Percentiles rank a stretch among this genome's conserved stretches.
These are phyloP conservation scores for Tribolium freemani DNA, from an alignment of 2,888 invertebrate species.

Conservation along the genomic window DNA sequence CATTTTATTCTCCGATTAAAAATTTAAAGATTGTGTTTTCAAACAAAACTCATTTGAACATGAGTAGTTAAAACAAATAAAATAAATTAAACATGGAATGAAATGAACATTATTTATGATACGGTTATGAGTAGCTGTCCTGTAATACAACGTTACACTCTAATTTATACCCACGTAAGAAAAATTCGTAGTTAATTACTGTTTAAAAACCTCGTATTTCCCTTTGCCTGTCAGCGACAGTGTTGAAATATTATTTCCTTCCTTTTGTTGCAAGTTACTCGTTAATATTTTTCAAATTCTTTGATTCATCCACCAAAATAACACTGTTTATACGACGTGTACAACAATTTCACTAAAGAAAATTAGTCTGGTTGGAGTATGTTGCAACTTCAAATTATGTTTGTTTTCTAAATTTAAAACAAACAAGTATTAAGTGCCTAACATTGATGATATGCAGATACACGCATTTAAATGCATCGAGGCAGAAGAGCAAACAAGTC, in stretches of 20 bases:
- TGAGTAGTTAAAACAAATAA: too few relatives aligned
- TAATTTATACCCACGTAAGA: background rate
- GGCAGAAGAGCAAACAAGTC: constrained; percentile 20
- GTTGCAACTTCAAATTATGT: background rate
- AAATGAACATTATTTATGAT: background rate
- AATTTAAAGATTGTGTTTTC: too few relatives aligned
- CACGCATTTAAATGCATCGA: constrained; percentile 4
- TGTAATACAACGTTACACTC: background rate
- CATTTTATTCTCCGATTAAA: too few relatives aligned
- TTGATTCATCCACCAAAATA: background rate
- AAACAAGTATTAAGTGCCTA: constrained; percentile 1
- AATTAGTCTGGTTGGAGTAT: background rate
- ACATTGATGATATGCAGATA: background rate
- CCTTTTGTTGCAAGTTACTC: background rate
- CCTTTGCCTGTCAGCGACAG: background rate
- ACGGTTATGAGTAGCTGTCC: background rate
- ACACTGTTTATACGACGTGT: background rate
- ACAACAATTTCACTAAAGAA: background rate
- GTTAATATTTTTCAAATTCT: background rate
- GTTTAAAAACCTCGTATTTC: background rate
- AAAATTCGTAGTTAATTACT: background rate
- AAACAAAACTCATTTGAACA: too few relatives aligned
- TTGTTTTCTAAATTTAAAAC: constrained; percentile 3
- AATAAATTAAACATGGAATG: too few relatives aligned
- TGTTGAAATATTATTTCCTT: background rate